phyloP scores from a whole-genome alignment of 2,888 invertebrate genomes.

The Peribatodes rhomboidaria region DNA sequence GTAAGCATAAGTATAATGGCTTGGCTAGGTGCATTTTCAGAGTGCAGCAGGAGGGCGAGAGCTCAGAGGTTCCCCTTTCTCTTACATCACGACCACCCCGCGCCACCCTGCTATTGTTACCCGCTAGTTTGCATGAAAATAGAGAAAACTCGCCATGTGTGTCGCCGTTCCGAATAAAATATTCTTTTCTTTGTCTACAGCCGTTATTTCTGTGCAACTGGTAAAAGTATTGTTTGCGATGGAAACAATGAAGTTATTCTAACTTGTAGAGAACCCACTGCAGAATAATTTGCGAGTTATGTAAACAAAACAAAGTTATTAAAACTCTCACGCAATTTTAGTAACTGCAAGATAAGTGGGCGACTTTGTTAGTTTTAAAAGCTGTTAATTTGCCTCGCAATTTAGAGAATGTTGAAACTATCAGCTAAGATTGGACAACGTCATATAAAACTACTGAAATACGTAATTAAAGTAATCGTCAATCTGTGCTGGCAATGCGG shows the following conservation, averaged over 20 bases:
- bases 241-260: constrained; percentile 70
- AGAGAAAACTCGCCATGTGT: constrained; percentile 79
- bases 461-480: constrained; percentile 40
- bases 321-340: constrained; percentile 35
- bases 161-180: constrained; percentile 80
- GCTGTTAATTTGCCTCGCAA: constrained; percentile 22
- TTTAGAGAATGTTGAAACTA: constrained; percentile 19
- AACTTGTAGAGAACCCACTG: constrained; percentile 55
- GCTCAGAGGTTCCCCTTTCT: constrained; percentile 61
- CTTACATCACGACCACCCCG: constrained; percentile 52
- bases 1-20: constrained; percentile 43
- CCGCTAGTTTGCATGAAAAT: constrained; percentile 81
- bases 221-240: constrained; percentile 73
- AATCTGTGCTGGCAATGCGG: constrained; percentile 29
- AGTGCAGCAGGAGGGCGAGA: constrained; percentile 66
- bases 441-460: constrained; percentile 26
- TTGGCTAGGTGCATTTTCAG: constrained; percentile 66
- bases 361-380: constrained; percentile 30
- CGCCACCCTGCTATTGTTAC: constrained; percentile 72
- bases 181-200: constrained; percentile 77
- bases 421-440: constrained; percentile 19
- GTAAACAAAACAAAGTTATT: constrained; percentile 47
- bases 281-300: constrained; percentile 54
- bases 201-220: constrained; percentile 72
- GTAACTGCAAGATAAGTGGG: constrained; percentile 29